Evolutionary conservation across 2,797 vertebrate species (phyloP).

Genomic region (Picus viridis): DNA sequence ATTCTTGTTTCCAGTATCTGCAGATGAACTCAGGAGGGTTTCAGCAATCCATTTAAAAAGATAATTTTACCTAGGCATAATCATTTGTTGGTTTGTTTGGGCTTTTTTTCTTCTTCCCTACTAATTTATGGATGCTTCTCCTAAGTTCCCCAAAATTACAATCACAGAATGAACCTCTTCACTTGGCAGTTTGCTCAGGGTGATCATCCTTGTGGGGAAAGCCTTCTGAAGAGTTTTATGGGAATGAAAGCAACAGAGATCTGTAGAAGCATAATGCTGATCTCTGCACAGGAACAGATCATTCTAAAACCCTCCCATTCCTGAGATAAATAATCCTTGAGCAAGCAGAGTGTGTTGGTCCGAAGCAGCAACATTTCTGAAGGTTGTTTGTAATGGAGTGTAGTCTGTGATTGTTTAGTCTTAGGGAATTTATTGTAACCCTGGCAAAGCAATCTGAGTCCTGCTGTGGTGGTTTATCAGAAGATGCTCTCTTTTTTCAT

Average conservation of each 20-base stretch:
- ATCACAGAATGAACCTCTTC: neutral
- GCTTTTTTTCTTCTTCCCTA: neutral
- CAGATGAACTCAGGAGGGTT: neutral
- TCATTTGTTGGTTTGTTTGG: neutral
- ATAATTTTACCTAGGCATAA: neutral
- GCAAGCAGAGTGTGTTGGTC: neutral
- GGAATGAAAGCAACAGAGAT: neutral
- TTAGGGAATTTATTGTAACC: neutral
- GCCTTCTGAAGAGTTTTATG: neutral
- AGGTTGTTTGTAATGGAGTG: neutral
- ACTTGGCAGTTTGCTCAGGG: neutral
- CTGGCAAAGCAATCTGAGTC: neutral
- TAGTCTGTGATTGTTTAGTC: neutral
- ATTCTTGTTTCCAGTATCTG: conserved; percentile 9
- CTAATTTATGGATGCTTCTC: neutral
- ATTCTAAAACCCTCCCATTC: neutral
- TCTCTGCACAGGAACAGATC: neutral
- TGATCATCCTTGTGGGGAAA: neutral
- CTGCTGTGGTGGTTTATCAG: neutral
- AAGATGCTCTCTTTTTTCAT: neutral
- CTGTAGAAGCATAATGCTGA: neutral
- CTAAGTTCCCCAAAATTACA: neutral
- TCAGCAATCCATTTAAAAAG: conserved; percentile 33
- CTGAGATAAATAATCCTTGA: neutral
- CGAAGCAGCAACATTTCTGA: neutral